These are phyloP conservation scores for Columba livia DNA, from an alignment of 2,113 vertebrate genomes.

Conservation along the genomic window DNA sequence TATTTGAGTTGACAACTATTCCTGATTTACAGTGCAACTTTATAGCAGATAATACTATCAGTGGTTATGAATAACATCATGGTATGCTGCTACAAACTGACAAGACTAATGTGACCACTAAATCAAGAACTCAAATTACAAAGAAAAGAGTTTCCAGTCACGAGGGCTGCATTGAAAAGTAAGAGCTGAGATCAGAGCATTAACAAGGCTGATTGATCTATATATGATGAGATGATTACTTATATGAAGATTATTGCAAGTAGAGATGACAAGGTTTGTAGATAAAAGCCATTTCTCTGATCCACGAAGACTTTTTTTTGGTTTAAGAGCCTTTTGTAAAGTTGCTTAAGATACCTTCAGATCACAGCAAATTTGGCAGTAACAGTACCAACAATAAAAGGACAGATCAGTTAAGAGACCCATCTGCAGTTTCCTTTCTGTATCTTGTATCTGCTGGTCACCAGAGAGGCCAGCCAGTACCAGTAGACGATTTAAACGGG, in stretches of 20 bases:
- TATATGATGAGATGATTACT: constrained; percentile 85
- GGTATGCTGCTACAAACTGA: constrained; percentile 80
- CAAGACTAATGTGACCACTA: constrained; percentile 86
- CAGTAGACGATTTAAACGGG: neutral
- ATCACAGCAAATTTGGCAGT: constrained; percentile 74
- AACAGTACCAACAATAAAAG: constrained; percentile 67
- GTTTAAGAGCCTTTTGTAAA: constrained; percentile 74
- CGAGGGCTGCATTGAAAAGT: constrained; percentile 77
- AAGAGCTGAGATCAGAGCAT: constrained; percentile 79
- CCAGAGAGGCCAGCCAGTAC: constrained; percentile 29
- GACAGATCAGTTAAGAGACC: constrained; percentile 39
- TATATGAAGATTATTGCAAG: constrained; percentile 82
- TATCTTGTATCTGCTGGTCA: constrained; percentile 12
- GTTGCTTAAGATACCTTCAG: constrained; percentile 63
- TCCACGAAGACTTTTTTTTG: constrained; percentile 65
- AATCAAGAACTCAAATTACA: constrained; percentile 86
- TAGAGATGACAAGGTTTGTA: constrained; percentile 80
- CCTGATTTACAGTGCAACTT: constrained; percentile 83
- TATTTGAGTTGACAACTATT: constrained; percentile 82
- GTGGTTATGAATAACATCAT: constrained; percentile 85
- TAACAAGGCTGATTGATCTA: constrained; percentile 84
- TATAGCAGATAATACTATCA: constrained; percentile 85
- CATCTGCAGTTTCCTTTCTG: constrained; percentile 39
- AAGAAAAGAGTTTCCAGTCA: constrained; percentile 82
- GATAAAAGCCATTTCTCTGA: constrained; percentile 81